These are phyloP conservation scores for Scolopax bukidnonensis DNA, from an alignment of 2,797 vertebrate species.

Conservation along the genomic window DNA sequence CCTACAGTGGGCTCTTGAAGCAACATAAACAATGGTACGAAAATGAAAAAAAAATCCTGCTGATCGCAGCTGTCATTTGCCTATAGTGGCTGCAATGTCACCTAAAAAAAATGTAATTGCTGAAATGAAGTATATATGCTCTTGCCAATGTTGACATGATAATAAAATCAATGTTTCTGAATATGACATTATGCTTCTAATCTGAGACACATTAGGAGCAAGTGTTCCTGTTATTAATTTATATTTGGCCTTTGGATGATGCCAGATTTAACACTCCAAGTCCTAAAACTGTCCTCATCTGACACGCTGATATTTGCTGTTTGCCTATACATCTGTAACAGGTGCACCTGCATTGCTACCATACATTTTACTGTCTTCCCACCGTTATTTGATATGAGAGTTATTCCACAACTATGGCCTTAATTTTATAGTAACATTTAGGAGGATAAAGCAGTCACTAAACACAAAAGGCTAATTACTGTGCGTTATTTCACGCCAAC, in stretches of 20 bases:
- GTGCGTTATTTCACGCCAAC: slow-evolving; percentile 69
- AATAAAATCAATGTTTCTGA: slow-evolving; percentile 75
- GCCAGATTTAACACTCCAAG: slow-evolving; percentile 73
- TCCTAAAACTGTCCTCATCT: slow-evolving; percentile 80
- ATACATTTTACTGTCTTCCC: slow-evolving; percentile 22
- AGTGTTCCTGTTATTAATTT: slow-evolving; percentile 79
- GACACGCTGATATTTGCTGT: slow-evolving; percentile 81
- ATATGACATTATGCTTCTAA: slow-evolving; percentile 71
- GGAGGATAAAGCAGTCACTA: slow-evolving; percentile 67
- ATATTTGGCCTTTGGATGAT: slow-evolving; percentile 77
- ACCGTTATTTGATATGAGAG: slow-evolving; percentile 47
- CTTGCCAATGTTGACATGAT: slow-evolving; percentile 72
- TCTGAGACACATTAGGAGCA: slow-evolving; percentile 76
- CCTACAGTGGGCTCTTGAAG: slow-evolving; percentile 25
- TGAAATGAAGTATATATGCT: slow-evolving; percentile 47
- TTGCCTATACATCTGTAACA: slow-evolving; percentile 82
- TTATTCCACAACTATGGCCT: slow-evolving; percentile 46
- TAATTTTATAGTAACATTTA: slow-evolving; percentile 70
- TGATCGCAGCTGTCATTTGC: background rate
- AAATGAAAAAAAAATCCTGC: background rate
- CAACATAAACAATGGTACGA: background rate
- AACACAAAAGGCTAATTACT: slow-evolving; percentile 79
- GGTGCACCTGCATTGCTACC: slow-evolving; percentile 70
- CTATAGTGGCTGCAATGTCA: slow-evolving; percentile 6
- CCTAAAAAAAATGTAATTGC: slow-evolving; percentile 13